A percentile compares a stretch with the other conserved stretches of the same genome.
These are phyloP conservation scores for Coregonus ussuriensis DNA, from an alignment of 2,797 vertebrate genomes.

Conservation along the genomic window DNA sequence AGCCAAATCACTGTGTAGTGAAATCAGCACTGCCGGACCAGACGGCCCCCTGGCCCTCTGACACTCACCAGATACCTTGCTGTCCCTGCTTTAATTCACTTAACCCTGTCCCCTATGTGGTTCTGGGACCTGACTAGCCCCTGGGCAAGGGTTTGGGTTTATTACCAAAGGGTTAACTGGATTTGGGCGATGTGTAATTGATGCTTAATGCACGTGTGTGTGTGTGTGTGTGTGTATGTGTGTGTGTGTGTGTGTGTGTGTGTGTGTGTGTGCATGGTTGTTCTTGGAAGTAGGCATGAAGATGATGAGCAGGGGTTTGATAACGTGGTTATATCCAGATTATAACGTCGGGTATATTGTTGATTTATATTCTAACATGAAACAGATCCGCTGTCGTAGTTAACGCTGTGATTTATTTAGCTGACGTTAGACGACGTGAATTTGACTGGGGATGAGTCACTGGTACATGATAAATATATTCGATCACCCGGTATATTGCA, in stretches of 20 bases:
- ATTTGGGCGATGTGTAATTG: constrained; percentile 75
- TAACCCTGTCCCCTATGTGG: constrained; percentile 77
- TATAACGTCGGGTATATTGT: constrained; percentile 13
- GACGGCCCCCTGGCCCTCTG: constrained; percentile 65
- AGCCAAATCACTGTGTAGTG: background rate
- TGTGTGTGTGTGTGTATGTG: constrained; percentile 6
- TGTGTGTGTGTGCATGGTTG: constrained; percentile 28
- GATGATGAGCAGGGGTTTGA: constrained; percentile 35
- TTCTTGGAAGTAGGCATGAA: constrained; percentile 52
- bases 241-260: constrained; percentile 4
- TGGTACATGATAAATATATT: background rate
- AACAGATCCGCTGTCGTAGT: constrained; percentile 35
- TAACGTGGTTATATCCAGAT: constrained; percentile 50
- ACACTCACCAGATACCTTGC: constrained; percentile 87
- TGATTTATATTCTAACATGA: constrained; percentile 41
- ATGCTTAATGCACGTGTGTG: constrained; percentile 37
- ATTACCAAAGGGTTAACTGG: constrained; percentile 71
- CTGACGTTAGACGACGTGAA: background rate
- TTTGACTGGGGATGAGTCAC: background rate
- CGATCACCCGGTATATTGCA: background rate
- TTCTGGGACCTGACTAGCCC: constrained; percentile 67
- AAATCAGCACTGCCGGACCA: constrained; percentile 25
- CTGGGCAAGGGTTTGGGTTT: constrained; percentile 70
- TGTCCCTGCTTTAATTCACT: constrained; percentile 83
- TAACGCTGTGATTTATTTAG: constrained; percentile 43